Conservation (phyloP, 2,888 invertebrate genomes). For the Eilema depressum region DNA sequence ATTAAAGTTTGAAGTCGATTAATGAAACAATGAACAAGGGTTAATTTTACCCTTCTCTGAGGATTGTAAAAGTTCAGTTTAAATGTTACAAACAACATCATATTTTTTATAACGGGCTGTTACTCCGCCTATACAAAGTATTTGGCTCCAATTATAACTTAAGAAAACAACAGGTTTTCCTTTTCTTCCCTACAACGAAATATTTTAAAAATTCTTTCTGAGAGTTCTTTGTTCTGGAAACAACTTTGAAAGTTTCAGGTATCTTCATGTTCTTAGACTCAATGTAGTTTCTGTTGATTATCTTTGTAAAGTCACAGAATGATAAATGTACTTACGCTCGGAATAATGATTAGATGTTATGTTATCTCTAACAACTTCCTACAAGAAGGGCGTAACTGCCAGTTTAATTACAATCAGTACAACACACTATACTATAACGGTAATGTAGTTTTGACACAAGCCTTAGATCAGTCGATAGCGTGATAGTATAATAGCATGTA, state of each 20-base stretch:
- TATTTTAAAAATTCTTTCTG: too few species aligned
- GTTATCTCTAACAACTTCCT: not conserved
- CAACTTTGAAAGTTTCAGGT: not conserved
- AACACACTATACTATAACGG: slow-evolving; percentile 11
- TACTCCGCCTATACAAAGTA: not conserved
- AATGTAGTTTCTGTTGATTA: not conserved
- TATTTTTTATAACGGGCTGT: not conserved
- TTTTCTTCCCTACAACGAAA: not conserved
- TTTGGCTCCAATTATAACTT: slow-evolving; percentile 1
- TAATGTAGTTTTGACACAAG: slow-evolving; percentile 15
- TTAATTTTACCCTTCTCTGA: not conserved
- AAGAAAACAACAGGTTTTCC: not conserved
- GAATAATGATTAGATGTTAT: too few species aligned
- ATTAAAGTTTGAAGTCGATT: not conserved
- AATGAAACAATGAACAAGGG: not conserved
- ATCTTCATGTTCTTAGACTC: not conserved
- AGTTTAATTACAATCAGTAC: slow-evolving; percentile 8
- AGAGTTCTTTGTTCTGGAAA: not conserved
- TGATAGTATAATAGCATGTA: slow-evolving; percentile 48
- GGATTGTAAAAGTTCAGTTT: not conserved
- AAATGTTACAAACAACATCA: not conserved
- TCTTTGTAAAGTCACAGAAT: not conserved
- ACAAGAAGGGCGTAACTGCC: not conserved
- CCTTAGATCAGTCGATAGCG: slow-evolving; percentile 34
- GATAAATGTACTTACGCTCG: not conserved